phyloP scores from a whole-genome alignment of 2,888 invertebrate genomes.

The Caenorhabditis sp. region DNA sequence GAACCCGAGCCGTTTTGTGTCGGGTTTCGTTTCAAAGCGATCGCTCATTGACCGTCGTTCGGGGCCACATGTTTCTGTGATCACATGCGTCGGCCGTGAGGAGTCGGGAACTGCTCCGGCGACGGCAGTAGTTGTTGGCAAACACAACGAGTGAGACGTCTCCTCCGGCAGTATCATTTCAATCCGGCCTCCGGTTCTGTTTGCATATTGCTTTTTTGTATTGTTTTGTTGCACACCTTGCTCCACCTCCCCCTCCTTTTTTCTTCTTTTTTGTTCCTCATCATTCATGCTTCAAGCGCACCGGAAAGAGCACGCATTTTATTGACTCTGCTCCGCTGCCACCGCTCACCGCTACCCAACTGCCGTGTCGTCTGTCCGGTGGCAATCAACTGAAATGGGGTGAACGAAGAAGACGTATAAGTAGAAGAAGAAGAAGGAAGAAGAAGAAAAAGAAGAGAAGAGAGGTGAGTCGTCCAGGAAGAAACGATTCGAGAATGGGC shows the following conservation, averaged over 20 bases:
- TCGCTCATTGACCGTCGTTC: slow-evolving; percentile 4
- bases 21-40: neutral
- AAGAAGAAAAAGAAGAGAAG: neutral
- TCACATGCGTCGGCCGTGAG: neutral
- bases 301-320: slow-evolving; percentile 3
- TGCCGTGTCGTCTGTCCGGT: slow-evolving; percentile 11
- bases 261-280: slow-evolving; percentile 2
- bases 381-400: slow-evolving; percentile 55
- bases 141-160: neutral
- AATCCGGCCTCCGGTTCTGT: slow-evolving; percentile 6
- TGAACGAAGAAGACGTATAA: slow-evolving; percentile 15
- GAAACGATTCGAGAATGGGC: slow-evolving; percentile 3
- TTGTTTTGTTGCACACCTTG: slow-evolving; percentile 25
- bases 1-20: slow-evolving; percentile 13
- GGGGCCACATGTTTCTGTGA: neutral
- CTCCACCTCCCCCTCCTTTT: slow-evolving; percentile 10
- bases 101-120: neutral
- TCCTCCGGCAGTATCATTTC: slow-evolving; percentile 8
- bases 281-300: slow-evolving; percentile 5
- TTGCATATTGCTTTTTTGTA: slow-evolving; percentile 46
- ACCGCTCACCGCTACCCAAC: neutral
- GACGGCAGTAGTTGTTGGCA: neutral
- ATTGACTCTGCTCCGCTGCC: slow-evolving; percentile 4
- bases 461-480: slow-evolving; percentile 28
- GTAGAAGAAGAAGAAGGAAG: slow-evolving; percentile 2